Conservation (phyloP, 92 coral and sea anemone genomes). For the Scolanthus callimorphus region DNA sequence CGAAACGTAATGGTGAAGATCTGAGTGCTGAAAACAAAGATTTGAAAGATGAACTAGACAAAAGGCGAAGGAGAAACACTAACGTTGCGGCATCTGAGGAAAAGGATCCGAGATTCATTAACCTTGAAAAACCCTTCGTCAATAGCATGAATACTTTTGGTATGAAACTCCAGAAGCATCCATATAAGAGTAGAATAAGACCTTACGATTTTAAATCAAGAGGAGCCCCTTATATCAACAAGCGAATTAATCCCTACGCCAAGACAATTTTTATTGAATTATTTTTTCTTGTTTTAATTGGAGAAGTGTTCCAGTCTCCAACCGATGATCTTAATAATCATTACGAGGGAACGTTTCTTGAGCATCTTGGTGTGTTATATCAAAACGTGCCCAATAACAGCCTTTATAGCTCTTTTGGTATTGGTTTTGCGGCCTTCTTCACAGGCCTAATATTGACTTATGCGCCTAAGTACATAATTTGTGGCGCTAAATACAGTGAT, state of each 20-base stretch:
- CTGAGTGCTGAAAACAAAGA: not conserved
- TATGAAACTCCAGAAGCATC: constrained; percentile 28
- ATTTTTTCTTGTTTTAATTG: constrained; percentile 52
- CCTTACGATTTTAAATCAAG: constrained; percentile 67
- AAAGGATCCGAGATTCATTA: constrained; percentile 8
- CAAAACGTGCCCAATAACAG: constrained; percentile 63
- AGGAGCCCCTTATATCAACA: constrained; percentile 53
- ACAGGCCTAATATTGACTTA: constrained; percentile 59
- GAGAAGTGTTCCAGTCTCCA: constrained; percentile 73
- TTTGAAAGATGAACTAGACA: not conserved
- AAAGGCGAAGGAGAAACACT: not conserved
- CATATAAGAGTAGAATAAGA: constrained; percentile 12
- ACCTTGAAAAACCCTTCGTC: constrained; percentile 31
- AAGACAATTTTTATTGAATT: constrained; percentile 60
- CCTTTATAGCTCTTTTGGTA: constrained; percentile 70
- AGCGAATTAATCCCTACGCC: constrained; percentile 57
- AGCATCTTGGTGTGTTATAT: constrained; percentile 72
- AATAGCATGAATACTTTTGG: constrained; percentile 58
- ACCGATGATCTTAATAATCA: constrained; percentile 80
- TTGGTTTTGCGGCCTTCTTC: constrained; percentile 57
- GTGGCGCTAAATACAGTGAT: constrained; percentile 53
- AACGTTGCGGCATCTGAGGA: not conserved
- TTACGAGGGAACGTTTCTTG: constrained; percentile 79
- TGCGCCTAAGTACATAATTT: constrained; percentile 58
- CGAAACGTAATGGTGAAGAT: not conserved